Evolutionary conservation across 2,797 vertebrate species (phyloP).

Genomic region (Smutsia temminckii): DNA sequence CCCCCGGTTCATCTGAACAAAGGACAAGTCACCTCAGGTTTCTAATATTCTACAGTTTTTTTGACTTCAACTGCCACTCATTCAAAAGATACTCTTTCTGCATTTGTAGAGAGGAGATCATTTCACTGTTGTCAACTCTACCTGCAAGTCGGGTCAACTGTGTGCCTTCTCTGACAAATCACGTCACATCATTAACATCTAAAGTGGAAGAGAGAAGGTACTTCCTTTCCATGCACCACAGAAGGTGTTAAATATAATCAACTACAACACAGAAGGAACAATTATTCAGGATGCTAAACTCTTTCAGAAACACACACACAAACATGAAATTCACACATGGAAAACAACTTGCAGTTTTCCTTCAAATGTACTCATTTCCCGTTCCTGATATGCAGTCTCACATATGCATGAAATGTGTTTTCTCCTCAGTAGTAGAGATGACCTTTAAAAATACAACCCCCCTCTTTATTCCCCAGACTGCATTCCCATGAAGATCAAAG

Average conservation of each 20-base stretch:
- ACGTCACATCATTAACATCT: slow-evolving; percentile 48
- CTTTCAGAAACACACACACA: not conserved
- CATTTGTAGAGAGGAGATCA: slow-evolving; percentile 24
- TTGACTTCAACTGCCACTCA: slow-evolving; percentile 1
- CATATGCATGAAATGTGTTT: not conserved
- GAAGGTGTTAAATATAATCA: slow-evolving; percentile 43
- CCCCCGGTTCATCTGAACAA: not conserved
- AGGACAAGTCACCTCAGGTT: not conserved
- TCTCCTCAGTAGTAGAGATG: slow-evolving; percentile 10
- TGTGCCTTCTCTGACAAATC: slow-evolving; percentile 50
- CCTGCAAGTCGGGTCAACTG: slow-evolving; percentile 44
- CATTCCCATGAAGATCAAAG: slow-evolving; percentile 61
- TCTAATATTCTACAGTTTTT: not conserved
- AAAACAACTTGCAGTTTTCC: slow-evolving; percentile 44
- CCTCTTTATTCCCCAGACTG: not conserved
- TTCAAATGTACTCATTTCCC: slow-evolving; percentile 13
- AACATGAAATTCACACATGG: slow-evolving; percentile 26
- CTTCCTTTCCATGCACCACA: slow-evolving; percentile 10
- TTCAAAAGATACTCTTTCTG: slow-evolving; percentile 3
- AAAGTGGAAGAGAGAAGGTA: not conserved
- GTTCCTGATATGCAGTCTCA: not conserved
- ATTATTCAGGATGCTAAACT: slow-evolving; percentile 30
- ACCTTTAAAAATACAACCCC: slow-evolving; percentile 61
- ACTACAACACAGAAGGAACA: slow-evolving; percentile 8
- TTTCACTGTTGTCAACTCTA: slow-evolving; percentile 55